Evolutionary conservation across 2,113 vertebrate genomes (phyloP).

Genomic region (Rhinichthys klamathensis): DNA sequence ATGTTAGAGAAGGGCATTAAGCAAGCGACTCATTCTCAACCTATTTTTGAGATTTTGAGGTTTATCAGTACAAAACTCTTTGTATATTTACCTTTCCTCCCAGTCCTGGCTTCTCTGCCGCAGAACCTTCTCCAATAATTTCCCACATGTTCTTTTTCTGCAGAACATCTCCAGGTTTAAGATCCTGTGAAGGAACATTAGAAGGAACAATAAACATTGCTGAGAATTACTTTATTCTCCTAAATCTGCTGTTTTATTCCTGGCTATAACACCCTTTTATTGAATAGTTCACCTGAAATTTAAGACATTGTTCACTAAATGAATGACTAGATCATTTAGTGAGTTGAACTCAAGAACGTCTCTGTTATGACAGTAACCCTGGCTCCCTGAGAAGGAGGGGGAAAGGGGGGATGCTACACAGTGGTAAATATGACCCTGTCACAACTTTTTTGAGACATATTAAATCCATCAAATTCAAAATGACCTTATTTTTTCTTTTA

Average conservation of each 20-base stretch:
- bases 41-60: not conserved
- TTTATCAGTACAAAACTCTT: not conserved
- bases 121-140: slow-evolving; percentile 74
- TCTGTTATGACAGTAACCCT: too few relatives aligned
- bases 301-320: not conserved
- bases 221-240: not conserved
- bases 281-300: not conserved
- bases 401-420: too few relatives aligned
- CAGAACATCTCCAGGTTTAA: slow-evolving; percentile 87
- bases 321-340: not conserved
- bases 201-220: not conserved
- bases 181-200: slow-evolving; percentile 76
- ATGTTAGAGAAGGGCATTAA: not conserved
- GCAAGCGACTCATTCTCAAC: not conserved
- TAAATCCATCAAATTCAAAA: too few relatives aligned
- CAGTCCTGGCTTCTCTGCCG: slow-evolving; percentile 37
- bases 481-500: too few relatives aligned
- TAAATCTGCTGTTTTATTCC: not conserved
- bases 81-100: slow-evolving; percentile 62
- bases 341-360: too few relatives aligned
- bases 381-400: too few relatives aligned
- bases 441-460: too few relatives aligned
- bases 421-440: too few relatives aligned
- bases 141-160: slow-evolving; percentile 95
- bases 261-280: not conserved